Conservation (phyloP, 2,888 invertebrate species). For the Aquatica leii region DNA sequence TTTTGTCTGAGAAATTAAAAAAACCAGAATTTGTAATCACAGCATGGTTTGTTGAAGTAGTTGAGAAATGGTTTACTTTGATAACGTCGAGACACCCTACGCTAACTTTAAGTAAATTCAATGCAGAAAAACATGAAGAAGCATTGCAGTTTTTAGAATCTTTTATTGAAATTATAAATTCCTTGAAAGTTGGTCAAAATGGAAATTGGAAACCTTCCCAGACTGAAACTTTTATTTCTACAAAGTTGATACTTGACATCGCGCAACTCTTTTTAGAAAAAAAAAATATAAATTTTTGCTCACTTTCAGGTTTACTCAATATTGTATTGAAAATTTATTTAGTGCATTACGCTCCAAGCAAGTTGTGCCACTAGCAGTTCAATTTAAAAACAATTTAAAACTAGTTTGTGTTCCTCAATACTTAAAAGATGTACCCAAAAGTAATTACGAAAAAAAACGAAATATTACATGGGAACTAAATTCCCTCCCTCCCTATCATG, state of each 20-base stretch:
- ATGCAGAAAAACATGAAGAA: background rate
- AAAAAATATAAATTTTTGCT: background rate
- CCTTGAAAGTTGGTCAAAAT: background rate
- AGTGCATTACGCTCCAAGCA: background rate
- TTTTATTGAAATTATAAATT: background rate
- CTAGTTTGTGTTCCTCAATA: conserved; percentile 38
- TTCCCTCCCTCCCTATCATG: too few relatives aligned
- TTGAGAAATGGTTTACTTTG: background rate
- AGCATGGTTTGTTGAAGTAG: background rate
- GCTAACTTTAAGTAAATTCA: background rate
- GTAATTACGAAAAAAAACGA: background rate
- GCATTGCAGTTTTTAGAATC: background rate
- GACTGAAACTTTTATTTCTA: background rate
- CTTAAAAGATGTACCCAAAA: background rate
- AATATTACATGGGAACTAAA: too few relatives aligned
- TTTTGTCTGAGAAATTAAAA: background rate
- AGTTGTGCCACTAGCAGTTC: background rate
- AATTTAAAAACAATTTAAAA: conserved; percentile 31
- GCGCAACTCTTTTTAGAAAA: background rate
- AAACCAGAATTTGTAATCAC: background rate
- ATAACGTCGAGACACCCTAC: background rate
- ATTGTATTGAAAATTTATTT: background rate
- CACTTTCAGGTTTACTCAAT: background rate
- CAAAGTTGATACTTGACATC: background rate
- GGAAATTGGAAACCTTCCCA: too few relatives aligned